Conservation (phyloP, 2,113 vertebrate species). For the Channa maculata region DNA sequence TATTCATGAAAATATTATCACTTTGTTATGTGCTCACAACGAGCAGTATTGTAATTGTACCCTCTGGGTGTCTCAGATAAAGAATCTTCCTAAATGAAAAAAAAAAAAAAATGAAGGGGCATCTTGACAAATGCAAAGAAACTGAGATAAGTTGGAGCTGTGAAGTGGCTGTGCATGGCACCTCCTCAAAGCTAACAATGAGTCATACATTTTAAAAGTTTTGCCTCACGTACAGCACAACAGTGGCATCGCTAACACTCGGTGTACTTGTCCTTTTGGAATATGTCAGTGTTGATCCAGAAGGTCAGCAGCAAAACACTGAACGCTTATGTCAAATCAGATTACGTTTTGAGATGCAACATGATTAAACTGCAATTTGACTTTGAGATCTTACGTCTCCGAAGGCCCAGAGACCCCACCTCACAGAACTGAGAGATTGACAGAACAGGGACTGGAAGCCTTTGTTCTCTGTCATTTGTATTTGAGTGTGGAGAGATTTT, state of each 20-base stretch:
- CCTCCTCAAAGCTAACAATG: slow-evolving; percentile 39
- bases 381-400: slow-evolving; percentile 46
- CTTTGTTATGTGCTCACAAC: slow-evolving; percentile 43
- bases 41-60: slow-evolving; percentile 54
- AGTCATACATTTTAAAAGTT: slow-evolving; percentile 34
- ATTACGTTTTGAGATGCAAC: slow-evolving; percentile 42
- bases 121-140: slow-evolving; percentile 47
- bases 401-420: slow-evolving; percentile 18
- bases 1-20: slow-evolving; percentile 67
- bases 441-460: slow-evolving; percentile 51
- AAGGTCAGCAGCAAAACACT: slow-evolving; percentile 53
- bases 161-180: slow-evolving; percentile 12
- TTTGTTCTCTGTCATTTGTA: slow-evolving; percentile 54
- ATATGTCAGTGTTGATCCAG: slow-evolving; percentile 37
- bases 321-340: slow-evolving; percentile 26
- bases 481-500: slow-evolving; percentile 50
- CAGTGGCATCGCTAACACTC: background rate
- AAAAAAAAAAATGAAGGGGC: slow-evolving; percentile 28
- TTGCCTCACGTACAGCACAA: slow-evolving; percentile 19
- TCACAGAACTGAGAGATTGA: slow-evolving; percentile 47
- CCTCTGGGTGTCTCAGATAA: slow-evolving; percentile 54
- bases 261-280: slow-evolving; percentile 10
- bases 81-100: slow-evolving; percentile 35
- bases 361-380: slow-evolving; percentile 51
- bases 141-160: slow-evolving; percentile 5